These are phyloP conservation scores for Ochropleura plecta DNA, from an alignment of 2,888 invertebrate genomes.

Conservation along the genomic window DNA sequence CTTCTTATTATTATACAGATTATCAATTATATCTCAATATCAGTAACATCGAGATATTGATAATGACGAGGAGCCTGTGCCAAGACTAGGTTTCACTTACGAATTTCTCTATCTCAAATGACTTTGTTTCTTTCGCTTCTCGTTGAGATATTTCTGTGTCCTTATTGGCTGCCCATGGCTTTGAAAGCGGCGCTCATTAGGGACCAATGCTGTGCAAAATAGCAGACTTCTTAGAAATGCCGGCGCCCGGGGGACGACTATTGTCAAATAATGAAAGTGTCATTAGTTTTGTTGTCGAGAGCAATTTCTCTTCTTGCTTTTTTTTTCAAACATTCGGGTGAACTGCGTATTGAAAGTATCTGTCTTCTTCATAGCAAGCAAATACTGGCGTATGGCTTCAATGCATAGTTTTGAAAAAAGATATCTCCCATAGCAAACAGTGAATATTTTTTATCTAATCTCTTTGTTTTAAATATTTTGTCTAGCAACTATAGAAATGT, in stretches of 20 bases:
- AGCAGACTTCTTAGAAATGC: constrained; percentile 40
- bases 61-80: neutral
- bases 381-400: neutral
- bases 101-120: constrained; percentile 37
- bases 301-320: constrained; percentile 47
- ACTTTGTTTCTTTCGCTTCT: constrained; percentile 35
- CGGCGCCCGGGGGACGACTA: constrained; percentile 35
- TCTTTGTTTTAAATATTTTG: too few species aligned
- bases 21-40: neutral
- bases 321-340: constrained; percentile 19
- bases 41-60: neutral
- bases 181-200: constrained; percentile 60
- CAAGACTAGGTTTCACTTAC: constrained; percentile 1
- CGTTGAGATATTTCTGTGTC: constrained; percentile 33
- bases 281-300: constrained; percentile 59
- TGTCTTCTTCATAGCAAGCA: constrained; percentile 3
- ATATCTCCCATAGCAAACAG: neutral
- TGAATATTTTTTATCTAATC: neutral
- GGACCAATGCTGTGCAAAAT: constrained; percentile 38
- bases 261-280: constrained; percentile 65
- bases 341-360: constrained; percentile 20
- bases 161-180: constrained; percentile 34
- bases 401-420: neutral
- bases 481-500: neutral
- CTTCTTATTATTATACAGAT: neutral